Evolutionary conservation across 1,140 invertebrate species (phyloP).

Genomic region (Acromyrmex charruanus): DNA sequence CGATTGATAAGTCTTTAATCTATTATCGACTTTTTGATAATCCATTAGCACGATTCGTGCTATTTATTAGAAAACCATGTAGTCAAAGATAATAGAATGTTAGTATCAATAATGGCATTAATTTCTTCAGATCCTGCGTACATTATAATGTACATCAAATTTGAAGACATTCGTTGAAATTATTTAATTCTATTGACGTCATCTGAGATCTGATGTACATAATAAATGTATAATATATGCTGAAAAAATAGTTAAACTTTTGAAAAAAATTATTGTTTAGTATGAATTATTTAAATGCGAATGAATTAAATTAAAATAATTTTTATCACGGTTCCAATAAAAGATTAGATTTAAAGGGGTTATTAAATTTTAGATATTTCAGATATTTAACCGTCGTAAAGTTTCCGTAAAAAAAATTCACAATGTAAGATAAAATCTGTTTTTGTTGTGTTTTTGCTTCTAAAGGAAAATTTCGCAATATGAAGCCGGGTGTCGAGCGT

Average conservation of each 20-base stretch:
- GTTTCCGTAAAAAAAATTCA: neutral
- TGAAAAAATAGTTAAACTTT: too few relatives aligned
- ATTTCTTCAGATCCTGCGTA: too few relatives aligned
- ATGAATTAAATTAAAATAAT: too few relatives aligned
- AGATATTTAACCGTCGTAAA: neutral
- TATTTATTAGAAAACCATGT: neutral
- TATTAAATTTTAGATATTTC: neutral
- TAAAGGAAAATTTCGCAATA: neutral
- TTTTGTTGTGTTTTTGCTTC: neutral
- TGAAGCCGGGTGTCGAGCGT: slow-evolving; percentile 2
- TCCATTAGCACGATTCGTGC: neutral
- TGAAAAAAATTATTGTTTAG: too few relatives aligned
- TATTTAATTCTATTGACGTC: too few relatives aligned
- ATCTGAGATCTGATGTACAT: too few relatives aligned
- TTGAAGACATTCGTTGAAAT: too few relatives aligned
- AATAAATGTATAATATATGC: too few relatives aligned
- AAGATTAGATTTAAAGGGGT: too few relatives aligned
- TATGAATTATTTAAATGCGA: too few relatives aligned
- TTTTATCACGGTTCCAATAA: too few relatives aligned
- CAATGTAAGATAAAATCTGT: neutral
- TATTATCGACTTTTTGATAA: neutral
- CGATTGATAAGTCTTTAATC: slow-evolving; percentile 20
- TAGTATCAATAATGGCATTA: neutral
- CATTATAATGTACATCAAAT: too few relatives aligned
- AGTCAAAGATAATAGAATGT: slow-evolving; percentile 18